phyloP scores from a whole-genome alignment of 2,888 invertebrate species.

The Sarcophaga caerulescens region DNA sequence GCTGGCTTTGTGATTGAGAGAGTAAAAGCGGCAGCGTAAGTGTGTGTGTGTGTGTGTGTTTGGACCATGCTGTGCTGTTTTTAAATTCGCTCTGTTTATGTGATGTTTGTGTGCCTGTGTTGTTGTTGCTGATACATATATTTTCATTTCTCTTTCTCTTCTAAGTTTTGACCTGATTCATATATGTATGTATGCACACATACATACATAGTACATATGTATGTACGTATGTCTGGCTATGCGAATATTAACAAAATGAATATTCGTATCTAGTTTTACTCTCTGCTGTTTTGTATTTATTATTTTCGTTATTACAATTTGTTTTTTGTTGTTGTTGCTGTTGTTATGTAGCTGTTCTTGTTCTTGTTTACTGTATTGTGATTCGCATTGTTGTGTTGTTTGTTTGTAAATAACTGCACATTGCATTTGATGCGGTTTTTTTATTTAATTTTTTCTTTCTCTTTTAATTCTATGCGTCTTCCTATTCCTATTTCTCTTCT shows the following conservation, averaged over 20 bases:
- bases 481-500: background rate
- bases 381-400: slow-evolving; percentile 29
- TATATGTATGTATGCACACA: no score
- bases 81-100: slow-evolving; percentile 52
- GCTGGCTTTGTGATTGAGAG: slow-evolving; percentile 1
- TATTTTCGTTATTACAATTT: slow-evolving; percentile 42
- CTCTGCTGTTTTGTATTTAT: slow-evolving; percentile 19
- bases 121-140: no score
- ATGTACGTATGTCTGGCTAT: background rate
- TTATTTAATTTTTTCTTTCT: slow-evolving; percentile 10
- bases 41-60: background rate
- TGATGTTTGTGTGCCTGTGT: no score
- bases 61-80: slow-evolving; percentile 23
- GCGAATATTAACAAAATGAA: slow-evolving; percentile 14
- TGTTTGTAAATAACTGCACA: slow-evolving; percentile 49
- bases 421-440: slow-evolving; percentile 55
- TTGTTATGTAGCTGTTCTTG: slow-evolving; percentile 7
- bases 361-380: background rate
- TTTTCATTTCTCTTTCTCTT: no score
- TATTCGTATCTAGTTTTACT: background rate
- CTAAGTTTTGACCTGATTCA: no score
- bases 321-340: slow-evolving; percentile 9
- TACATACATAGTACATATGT: background rate
- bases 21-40: background rate
- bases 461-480: background rate